Conservation (phyloP, 1,140 invertebrate genomes). For the Drosophila kohkoa region DNA sequence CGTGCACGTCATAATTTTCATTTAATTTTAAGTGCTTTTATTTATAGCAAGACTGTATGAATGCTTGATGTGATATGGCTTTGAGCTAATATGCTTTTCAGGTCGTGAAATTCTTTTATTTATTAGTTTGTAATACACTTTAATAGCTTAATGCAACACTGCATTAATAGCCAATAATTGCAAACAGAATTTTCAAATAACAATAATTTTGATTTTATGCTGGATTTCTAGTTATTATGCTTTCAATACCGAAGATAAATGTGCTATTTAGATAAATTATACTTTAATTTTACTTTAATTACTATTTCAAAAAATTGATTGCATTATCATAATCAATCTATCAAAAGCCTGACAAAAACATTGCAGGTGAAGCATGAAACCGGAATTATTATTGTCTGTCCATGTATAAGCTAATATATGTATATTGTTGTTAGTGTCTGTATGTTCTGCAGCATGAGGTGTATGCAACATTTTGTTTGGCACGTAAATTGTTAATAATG, state of each 20-base stretch:
- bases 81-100: not conserved
- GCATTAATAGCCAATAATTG: not conserved
- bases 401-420: not conserved
- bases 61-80: not conserved
- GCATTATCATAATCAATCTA: not conserved
- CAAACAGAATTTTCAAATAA: not conserved
- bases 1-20: conserved; percentile 2
- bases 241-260: too few species aligned
- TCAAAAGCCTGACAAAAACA: not conserved
- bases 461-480: conserved; percentile 42
- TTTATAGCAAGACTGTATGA: not conserved
- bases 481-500: conserved; percentile 67
- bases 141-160: not conserved
- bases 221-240: too few species aligned
- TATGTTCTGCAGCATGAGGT: conserved; percentile 15
- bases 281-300: too few species aligned
- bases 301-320: not conserved
- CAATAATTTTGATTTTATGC: not conserved
- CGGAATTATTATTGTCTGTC: conserved; percentile 41
- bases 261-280: not conserved
- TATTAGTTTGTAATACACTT: not conserved
- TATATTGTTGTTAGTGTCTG: not conserved
- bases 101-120: not conserved
- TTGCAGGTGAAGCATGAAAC: conserved; percentile 44
- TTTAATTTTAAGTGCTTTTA: conserved; percentile 17